Conservation (phyloP, 2,113 vertebrate species). For the Prolemur simus region DNA sequence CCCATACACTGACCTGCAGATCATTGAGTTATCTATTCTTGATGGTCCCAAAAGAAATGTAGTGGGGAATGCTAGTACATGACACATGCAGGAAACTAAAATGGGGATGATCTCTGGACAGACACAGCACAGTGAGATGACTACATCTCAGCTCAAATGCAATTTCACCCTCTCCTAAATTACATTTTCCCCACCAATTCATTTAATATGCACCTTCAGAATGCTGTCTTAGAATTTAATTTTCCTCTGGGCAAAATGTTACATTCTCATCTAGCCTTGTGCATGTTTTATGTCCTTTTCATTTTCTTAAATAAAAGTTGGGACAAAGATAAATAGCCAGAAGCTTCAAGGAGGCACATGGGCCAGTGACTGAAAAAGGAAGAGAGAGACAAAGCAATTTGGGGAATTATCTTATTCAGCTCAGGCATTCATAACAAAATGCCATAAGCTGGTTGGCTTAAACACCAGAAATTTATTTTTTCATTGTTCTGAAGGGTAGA, state of each 20-base stretch:
- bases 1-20: neutral
- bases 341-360: neutral
- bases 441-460: neutral
- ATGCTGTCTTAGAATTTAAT: conserved; percentile 60
- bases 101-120: neutral
- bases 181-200: neutral
- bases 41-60: neutral
- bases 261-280: neutral
- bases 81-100: neutral
- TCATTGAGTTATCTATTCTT: neutral
- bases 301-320: conserved; percentile 66
- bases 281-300: conserved; percentile 55
- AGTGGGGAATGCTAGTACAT: neutral
- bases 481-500: neutral
- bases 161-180: conserved; percentile 4
- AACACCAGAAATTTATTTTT: neutral
- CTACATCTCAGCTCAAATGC: neutral
- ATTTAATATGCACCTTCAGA: conserved; percentile 44
- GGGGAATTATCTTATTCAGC: neutral
- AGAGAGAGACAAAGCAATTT: neutral
- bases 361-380: neutral
- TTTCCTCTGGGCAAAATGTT: conserved; percentile 55
- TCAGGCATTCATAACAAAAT: neutral
- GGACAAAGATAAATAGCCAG: conserved; percentile 57
- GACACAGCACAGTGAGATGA: neutral